Percentiles rank a stretch among this genome's conserved stretches.
Conservation (phyloP, 2,888 invertebrate genomes). For the Papilio gigon region DNA sequence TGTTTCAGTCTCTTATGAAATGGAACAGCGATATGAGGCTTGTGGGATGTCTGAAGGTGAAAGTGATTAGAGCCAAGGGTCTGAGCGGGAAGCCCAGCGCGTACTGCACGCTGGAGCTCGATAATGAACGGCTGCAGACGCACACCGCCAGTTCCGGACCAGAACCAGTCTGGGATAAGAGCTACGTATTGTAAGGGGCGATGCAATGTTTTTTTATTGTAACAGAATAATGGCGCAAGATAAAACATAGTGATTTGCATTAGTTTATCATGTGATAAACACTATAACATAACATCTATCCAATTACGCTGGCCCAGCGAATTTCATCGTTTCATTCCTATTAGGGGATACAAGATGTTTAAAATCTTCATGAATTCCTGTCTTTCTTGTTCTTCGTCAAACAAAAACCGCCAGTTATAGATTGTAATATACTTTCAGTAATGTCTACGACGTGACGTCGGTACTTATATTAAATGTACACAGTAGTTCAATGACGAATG, state of each 20-base stretch:
- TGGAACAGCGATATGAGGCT: slow-evolving; percentile 56
- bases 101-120: slow-evolving; percentile 69
- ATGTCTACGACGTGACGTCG: slow-evolving; percentile 70
- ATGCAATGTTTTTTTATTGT: background rate
- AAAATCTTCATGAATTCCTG: too few species aligned
- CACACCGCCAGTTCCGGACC: slow-evolving; percentile 53
- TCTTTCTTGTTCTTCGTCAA: background rate
- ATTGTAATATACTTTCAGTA: slow-evolving; percentile 56
- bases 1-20: slow-evolving; percentile 56
- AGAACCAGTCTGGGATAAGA: slow-evolving; percentile 69
- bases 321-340: too few species aligned
- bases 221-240: background rate
- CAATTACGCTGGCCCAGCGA: too few species aligned
- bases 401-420: background rate
- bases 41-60: slow-evolving; percentile 68
- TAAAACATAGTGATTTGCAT: background rate
- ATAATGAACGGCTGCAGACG: slow-evolving; percentile 71
- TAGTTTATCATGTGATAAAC: background rate
- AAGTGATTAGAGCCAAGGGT: slow-evolving; percentile 65
- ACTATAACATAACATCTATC: background rate
- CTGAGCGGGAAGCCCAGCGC: slow-evolving; percentile 61
- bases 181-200: slow-evolving; percentile 68
- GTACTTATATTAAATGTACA: slow-evolving; percentile 67
- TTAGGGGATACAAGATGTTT: too few species aligned
- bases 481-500: slow-evolving; percentile 58